Evolutionary conservation across 2,113 vertebrate species (phyloP), one percentile per base, ranked within the genome.

Genomic region (Stigmatopora argus): DNA sequence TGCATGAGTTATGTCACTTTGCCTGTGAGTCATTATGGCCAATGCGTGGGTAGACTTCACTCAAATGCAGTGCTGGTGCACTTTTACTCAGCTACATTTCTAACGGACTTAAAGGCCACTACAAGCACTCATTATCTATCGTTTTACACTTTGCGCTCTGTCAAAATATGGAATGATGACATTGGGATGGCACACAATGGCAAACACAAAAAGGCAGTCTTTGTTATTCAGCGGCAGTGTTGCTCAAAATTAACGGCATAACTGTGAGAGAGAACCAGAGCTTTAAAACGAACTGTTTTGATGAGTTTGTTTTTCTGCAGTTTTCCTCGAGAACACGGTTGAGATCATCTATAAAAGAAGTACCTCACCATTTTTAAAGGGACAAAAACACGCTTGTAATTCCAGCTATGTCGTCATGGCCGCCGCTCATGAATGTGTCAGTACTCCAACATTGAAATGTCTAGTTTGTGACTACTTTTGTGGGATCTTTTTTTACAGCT

Each of bases 401-500:
- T 31, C 26, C 26, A 31, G 26, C 26, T 31, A 31, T 31, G 26
- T 31, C 26, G 26, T 31, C 26, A 31, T 31, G 26, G 26, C 26
- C 26, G 26, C 26, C 26, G 26, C 26, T 31, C 26, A 31, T 31
- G 26, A 31, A 31, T 31, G 26, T 31, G 26, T 31, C 26, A 31
- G 26, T 31, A 31, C 26, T 31, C 26, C 26, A 31, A 31, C 26
- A 31, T 31, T 31, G 26, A 31, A 48, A 41, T 41, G 38, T 41
- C 7, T 41, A 41, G 18, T 49, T 18, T 2, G 18, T 49, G 7
- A 46, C 73, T 34, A 3, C 17, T 31, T 67, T 70, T 78, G 57
- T 78, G 72, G 64, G 69, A 82, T 71, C 73, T 21, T 52, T 78
- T 59, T 17, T 9, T 74, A 79, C 78, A 67, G 73, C 78, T 75